phyloP scores from a whole-genome alignment of 2,888 invertebrate species.

The Corbicula japonica region DNA sequence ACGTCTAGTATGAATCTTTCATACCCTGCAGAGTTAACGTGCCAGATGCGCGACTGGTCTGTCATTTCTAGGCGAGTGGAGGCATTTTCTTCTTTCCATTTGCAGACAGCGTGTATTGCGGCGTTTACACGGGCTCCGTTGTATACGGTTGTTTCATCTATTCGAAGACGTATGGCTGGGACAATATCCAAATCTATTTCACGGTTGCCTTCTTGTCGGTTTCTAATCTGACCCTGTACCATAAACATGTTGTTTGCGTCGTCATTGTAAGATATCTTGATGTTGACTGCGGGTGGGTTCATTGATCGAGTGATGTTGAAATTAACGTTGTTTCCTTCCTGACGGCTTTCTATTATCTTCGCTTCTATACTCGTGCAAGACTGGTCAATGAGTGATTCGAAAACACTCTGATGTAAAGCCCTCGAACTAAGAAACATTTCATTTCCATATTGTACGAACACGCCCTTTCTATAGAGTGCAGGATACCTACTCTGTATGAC shows the following conservation, averaged over 20 bases:
- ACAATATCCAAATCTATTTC: conserved; percentile 69
- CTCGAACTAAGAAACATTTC: conserved; percentile 41
- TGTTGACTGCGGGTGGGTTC: conserved; percentile 59
- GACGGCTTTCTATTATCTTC: background rate
- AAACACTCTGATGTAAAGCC: conserved; percentile 40
- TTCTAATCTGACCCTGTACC: conserved; percentile 11
- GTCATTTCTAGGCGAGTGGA: conserved; percentile 12
- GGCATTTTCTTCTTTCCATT: too few species aligned
- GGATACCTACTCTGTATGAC: conserved; percentile 25
- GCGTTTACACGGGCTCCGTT: conserved; percentile 44
- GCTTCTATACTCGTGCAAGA: conserved; percentile 19
- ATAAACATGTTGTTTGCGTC: conserved; percentile 31
- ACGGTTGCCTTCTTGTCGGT: conserved; percentile 5
- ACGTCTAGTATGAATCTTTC: conserved; percentile 69
- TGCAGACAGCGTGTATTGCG: conserved; percentile 63
- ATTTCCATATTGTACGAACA: conserved; percentile 21
- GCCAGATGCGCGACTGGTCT: too few species aligned
- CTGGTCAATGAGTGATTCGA: conserved; percentile 52
- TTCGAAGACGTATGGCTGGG: conserved; percentile 57
- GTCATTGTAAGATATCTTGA: conserved; percentile 39
- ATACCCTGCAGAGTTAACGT: too few species aligned
- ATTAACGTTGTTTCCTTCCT: too few species aligned
- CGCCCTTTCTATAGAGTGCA: conserved; percentile 23
- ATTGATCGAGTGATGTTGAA: conserved; percentile 42
- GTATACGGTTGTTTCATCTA: conserved; percentile 30